These are phyloP conservation scores for Paramuricea clavata DNA, from an alignment of 92 coral and sea anemone species.

Conservation along the genomic window DNA sequence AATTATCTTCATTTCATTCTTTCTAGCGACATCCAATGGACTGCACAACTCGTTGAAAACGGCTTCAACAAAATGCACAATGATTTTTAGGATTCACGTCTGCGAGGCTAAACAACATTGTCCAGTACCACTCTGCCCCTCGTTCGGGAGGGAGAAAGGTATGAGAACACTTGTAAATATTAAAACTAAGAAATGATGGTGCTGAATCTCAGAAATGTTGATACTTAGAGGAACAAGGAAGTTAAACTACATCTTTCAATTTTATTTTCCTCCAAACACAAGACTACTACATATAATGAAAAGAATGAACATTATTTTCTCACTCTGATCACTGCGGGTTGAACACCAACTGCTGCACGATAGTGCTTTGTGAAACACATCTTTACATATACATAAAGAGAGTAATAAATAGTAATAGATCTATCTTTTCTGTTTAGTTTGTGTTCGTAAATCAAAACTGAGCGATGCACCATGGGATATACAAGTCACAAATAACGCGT, in stretches of 20 bases:
- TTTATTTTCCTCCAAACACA: no score
- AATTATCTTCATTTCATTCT: neutral
- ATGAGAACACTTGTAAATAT: neutral
- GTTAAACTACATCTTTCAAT: no score
- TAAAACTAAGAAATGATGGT: no score
- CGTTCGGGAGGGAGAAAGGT: slow-evolving; percentile 35
- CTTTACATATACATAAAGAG: no score
- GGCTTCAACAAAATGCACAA: slow-evolving; percentile 30
- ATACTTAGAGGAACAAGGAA: no score
- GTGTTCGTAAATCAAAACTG: neutral
- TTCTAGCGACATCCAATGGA: slow-evolving; percentile 36
- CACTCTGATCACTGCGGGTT: no score
- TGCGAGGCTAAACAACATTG: neutral
- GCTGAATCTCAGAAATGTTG: no score
- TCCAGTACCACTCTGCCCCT: slow-evolving; percentile 13
- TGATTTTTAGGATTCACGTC: slow-evolving; percentile 32
- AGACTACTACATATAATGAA: no score
- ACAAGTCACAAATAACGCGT: slow-evolving; percentile 2
- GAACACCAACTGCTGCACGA: no score
- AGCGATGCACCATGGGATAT: slow-evolving; percentile 29
- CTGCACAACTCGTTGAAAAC: slow-evolving; percentile 2
- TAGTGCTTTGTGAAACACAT: no score
- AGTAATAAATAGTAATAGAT: neutral
- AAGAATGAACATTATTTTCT: no score
- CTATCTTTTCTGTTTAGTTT: neutral